Base-by-base conservation (phyloP, 2,888 invertebrate genomes). In the Cerastis leucographa region DNA sequence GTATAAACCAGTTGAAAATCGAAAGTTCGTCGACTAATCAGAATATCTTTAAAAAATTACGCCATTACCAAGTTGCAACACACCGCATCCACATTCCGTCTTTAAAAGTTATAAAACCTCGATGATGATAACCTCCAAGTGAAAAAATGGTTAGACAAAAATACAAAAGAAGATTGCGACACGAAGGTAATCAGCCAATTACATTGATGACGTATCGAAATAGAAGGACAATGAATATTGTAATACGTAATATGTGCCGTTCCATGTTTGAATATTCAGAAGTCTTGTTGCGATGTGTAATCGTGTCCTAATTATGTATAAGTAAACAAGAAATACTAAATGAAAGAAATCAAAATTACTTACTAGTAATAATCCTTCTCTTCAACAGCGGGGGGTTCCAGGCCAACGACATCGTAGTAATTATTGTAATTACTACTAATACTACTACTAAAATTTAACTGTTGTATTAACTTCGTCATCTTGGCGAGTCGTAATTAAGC, bases 361-460 rank as follows among this genome's bases (percentile, higher is more conserved):
- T 84, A 95, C 95, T 88, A 90, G 90, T 92, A 91, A 84, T 94
- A 29, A 59, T 19, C 94, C 87, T 92, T 92, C 90, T 94, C 93
- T 76, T 88, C 90, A 67, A 91, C 87, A 81, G 90, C 89, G 71
- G 94, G 93, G 66, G 94, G 88, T 68, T 92, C 92, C 85, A 92
- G 87, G 59, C 89, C 90, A 84, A 92, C 93, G 84, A 93, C 91
- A 88, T 94, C 95, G 90, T 93, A 94, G 91, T 94, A 95, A 92
- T 93, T 96, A 35, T 82, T 79, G 73, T 84, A 87, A 82, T 87
- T 87, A 84, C 84, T 84, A 96, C 94, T 97, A 96, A 94, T 95
- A 96, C 94, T 96, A 96, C 95, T 97, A 96, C 96, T 96, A 96
- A 96, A 97, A 93, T 94, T 95, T 95, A 97, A 96, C 91, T 96